Percentiles rank a stretch among this genome's conserved stretches.
Conservation (phyloP, 2,113 vertebrate species). For the Carettochelys insculpta region DNA sequence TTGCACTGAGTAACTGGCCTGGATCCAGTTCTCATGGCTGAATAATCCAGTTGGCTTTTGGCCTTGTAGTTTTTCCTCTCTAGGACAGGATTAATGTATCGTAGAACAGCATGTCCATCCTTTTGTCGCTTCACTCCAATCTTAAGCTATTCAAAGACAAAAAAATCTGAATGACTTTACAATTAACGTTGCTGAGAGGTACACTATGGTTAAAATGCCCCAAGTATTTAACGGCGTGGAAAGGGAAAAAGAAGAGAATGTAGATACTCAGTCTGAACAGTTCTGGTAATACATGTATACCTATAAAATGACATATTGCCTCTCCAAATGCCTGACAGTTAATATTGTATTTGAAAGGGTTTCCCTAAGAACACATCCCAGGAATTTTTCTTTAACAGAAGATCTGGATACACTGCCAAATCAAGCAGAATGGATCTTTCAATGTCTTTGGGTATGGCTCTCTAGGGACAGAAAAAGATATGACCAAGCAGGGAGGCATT, state of each 20-base stretch:
- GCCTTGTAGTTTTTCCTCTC: background rate
- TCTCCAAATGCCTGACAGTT: background rate
- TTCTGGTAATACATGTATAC: background rate
- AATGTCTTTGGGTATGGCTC: background rate
- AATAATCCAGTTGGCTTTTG: slow-evolving; percentile 27
- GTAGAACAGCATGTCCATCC: slow-evolving; percentile 29
- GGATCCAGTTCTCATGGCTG: slow-evolving; percentile 11
- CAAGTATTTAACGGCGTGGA: background rate
- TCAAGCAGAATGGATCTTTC: background rate
- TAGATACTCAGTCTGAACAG: rapidly evolving
- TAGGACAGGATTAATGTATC: slow-evolving; percentile 19
- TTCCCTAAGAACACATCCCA: background rate
- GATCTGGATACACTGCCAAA: background rate
- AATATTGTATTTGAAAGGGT: background rate
- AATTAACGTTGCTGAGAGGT: background rate
- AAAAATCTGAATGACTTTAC: background rate
- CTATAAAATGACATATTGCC: background rate
- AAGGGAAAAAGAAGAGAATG: background rate
- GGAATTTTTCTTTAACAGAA: background rate
- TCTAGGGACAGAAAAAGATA: background rate
- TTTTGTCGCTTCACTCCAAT: background rate
- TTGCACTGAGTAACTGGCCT: background rate
- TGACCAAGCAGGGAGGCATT: background rate
- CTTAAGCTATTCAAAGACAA: background rate
- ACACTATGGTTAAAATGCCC: background rate